Conservation (phyloP, 2,797 vertebrate species). For the Enteromius anoplus region DNA sequence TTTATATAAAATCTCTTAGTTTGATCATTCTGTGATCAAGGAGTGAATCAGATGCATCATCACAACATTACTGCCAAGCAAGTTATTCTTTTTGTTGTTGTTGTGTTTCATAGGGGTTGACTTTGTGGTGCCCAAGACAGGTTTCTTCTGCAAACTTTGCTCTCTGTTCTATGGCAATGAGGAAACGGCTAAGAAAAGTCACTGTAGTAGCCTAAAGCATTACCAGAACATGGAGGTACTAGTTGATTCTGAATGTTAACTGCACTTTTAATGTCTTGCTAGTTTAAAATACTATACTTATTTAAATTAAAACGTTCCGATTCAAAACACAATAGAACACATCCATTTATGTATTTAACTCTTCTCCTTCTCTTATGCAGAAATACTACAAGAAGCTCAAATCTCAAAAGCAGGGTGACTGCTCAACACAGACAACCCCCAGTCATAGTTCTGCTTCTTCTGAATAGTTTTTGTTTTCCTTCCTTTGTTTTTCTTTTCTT, state of each 20-base stretch:
- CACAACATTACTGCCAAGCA: not conserved
- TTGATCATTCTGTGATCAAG: not conserved
- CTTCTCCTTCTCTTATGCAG: constrained; percentile 15
- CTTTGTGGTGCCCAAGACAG: constrained; percentile 82
- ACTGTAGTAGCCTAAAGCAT: constrained; percentile 79
- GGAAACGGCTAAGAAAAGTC: constrained; percentile 76
- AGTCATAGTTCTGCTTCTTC: constrained; percentile 35
- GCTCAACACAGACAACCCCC: constrained; percentile 23
- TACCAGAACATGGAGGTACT: constrained; percentile 76
- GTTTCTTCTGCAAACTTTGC: constrained; percentile 86
- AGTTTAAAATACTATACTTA: not conserved
- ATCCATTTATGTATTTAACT: not conserved
- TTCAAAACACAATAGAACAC: not conserved
- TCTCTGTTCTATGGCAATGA: constrained; percentile 84
- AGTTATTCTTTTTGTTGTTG: too few relatives aligned
- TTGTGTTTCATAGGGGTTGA: constrained; percentile 75
- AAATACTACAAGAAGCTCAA: constrained; percentile 60
- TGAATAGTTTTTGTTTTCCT: constrained; percentile 33
- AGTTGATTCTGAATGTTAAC: not conserved
- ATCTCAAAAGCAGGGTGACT: constrained; percentile 38
- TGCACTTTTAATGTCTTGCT: not conserved
- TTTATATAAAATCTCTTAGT: not conserved
- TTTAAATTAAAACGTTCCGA: not conserved
- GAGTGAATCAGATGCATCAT: not conserved
- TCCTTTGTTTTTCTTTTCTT: not conserved